Conservation (phyloP, 2,888 invertebrate species). For the Caenorhabditis sp. region DNA sequence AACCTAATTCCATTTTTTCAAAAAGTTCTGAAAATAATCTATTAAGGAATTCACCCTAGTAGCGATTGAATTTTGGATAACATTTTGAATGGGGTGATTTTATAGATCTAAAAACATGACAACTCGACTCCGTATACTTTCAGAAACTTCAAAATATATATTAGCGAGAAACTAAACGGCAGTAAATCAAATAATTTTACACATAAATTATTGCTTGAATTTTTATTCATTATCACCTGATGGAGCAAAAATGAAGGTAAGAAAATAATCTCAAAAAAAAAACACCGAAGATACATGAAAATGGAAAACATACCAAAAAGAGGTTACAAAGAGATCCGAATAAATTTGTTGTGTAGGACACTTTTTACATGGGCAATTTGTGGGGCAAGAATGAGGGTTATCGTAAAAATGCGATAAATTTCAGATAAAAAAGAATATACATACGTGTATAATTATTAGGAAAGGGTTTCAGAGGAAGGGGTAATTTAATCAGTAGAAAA, state of each 20-base stretch:
- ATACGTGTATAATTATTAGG: neutral
- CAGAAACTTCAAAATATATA: neutral
- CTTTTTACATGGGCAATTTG: neutral
- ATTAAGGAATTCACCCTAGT: no score
- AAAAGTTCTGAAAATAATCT: no score
- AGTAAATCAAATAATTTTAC: neutral
- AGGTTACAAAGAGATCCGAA: neutral
- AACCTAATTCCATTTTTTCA: no score
- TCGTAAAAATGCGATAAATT: neutral
- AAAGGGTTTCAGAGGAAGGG: neutral
- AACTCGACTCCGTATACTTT: no score
- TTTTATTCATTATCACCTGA: neutral
- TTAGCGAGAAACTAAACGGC: no score
- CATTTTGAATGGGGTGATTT: no score
- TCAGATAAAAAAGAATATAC: neutral
- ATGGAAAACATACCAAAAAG: neutral
- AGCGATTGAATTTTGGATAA: no score
- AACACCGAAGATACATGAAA: neutral
- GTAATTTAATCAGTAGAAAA: neutral
- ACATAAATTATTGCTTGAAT: neutral
- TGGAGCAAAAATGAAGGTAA: no score
- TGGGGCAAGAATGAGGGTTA: neutral
- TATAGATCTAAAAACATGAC: no score
- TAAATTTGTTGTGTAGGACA: neutral
- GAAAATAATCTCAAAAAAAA: neutral